Conservation (phyloP, 2,888 invertebrate species). For the Glomeris marginata region DNA sequence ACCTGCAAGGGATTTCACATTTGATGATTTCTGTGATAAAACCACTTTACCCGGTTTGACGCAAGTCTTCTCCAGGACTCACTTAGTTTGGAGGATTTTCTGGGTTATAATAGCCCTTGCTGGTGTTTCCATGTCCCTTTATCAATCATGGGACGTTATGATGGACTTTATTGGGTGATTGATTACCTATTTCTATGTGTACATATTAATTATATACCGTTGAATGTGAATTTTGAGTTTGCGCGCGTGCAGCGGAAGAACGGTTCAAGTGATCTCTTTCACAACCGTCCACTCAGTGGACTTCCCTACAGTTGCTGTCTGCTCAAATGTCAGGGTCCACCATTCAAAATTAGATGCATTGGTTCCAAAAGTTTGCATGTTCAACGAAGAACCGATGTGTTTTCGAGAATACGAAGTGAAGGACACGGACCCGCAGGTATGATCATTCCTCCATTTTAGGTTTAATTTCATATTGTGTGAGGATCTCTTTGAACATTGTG, state of each 20-base stretch:
- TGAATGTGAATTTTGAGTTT: not conserved
- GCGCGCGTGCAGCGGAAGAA: slow-evolving; percentile 1
- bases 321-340: slow-evolving; percentile 4
- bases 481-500: not conserved
- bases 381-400: no score
- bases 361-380: no score
- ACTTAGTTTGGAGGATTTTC: slow-evolving; percentile 4
- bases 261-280: slow-evolving; percentile 6
- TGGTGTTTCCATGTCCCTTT: slow-evolving; percentile 8
- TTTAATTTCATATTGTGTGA: not conserved
- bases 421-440: no score
- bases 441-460: not conserved
- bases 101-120: slow-evolving; percentile 7
- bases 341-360: not conserved
- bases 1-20: no score
- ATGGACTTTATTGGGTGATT: slow-evolving; percentile 6
- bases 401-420: no score
- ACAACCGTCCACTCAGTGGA: not conserved
- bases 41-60: slow-evolving; percentile 8
- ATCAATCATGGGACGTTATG: slow-evolving; percentile 7
- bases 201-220: not conserved
- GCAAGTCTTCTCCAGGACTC: slow-evolving; percentile 2
- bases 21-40: slow-evolving; percentile 7
- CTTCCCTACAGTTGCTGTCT: slow-evolving; percentile 7
- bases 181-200: not conserved